These are phyloP conservation scores for Mesoligia furuncula DNA, from an alignment of 2,888 invertebrate species.

Conservation along the genomic window DNA sequence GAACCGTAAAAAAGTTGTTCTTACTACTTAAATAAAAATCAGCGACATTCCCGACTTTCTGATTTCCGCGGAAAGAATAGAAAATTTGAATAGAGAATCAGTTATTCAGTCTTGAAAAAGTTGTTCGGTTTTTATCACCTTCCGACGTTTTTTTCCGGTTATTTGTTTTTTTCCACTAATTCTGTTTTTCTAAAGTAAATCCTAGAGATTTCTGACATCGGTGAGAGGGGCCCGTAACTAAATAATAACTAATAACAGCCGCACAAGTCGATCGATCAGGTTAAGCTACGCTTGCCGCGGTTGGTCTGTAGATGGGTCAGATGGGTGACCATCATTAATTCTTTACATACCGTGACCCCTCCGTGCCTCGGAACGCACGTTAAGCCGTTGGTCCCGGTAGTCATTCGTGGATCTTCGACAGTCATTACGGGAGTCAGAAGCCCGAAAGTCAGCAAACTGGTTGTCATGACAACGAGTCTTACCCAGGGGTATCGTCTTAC, in stretches of 20 bases:
- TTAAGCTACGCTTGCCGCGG: not conserved
- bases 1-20: not conserved
- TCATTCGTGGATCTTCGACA: no score
- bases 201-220: not conserved
- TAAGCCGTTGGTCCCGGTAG: no score
- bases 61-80: constrained; percentile 8
- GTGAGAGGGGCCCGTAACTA: not conserved
- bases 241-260: not conserved
- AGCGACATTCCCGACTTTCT: not conserved
- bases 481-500: no score
- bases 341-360: not conserved
- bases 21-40: not conserved
- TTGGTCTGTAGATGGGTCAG: not conserved
- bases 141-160: not conserved
- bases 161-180: not conserved
- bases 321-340: no score
- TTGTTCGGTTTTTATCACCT: not conserved
- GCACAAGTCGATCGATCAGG: not conserved
- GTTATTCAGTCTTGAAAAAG: constrained; percentile 2
- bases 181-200: not conserved
- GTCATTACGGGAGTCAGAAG: no score
- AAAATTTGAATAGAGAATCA: constrained; percentile 27
- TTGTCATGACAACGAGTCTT: no score
- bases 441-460: no score
- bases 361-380: no score